phyloP scores from a whole-genome alignment of 2,797 vertebrate genomes.

The Acomys russatus region DNA sequence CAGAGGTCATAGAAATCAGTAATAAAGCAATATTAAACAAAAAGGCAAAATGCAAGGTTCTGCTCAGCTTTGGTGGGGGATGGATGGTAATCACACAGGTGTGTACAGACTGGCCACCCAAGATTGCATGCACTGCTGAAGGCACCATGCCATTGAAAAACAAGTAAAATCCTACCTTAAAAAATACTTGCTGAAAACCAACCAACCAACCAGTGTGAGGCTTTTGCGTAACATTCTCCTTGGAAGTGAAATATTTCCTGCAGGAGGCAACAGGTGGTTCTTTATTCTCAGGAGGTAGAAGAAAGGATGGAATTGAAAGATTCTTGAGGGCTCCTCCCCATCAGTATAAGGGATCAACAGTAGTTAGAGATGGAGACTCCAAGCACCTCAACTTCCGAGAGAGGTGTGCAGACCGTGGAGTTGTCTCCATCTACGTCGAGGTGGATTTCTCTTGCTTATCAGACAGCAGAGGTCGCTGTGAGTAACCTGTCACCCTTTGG shows the following conservation, averaged over 20 bases:
- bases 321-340: neutral
- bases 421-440: neutral
- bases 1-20: neutral
- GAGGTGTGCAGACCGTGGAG: neutral
- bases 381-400: neutral
- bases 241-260: neutral
- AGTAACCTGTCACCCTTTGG: no score
- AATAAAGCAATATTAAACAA: neutral
- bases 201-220: neutral
- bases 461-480: no score
- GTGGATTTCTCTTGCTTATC: neutral
- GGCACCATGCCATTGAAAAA: neutral
- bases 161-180: neutral
- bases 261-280: no score
- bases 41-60: neutral
- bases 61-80: neutral
- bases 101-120: neutral
- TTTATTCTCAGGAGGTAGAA: neutral
- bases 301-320: neutral
- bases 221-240: neutral
- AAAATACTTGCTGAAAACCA: neutral
- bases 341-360: neutral
- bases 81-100: no score
- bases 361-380: no score
- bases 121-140: neutral